A percentile compares a stretch with the other conserved stretches of the same genome.
These are phyloP conservation scores for Naso thynnoides DNA, from an alignment of 2,797 vertebrate genomes.

Conservation along the genomic window DNA sequence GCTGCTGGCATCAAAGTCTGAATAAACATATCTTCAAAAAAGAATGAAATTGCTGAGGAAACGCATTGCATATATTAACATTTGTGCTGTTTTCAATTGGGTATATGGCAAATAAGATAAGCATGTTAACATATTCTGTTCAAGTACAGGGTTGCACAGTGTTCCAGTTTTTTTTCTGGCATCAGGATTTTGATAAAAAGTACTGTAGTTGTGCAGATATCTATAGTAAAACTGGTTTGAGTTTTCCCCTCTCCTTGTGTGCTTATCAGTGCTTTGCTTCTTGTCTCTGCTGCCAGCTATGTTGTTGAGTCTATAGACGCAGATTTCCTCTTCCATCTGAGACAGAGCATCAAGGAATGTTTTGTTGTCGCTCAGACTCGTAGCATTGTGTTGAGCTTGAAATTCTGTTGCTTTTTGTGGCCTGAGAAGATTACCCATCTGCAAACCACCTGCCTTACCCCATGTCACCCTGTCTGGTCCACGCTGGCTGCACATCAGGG, in stretches of 20 bases:
- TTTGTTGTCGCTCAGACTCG: constrained; percentile 44
- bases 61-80: no score
- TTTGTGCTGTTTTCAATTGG: no score
- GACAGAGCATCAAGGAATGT: constrained; percentile 60
- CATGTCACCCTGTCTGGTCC: constrained; percentile 39
- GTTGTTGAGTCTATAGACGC: constrained; percentile 50
- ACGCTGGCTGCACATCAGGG: constrained; percentile 50
- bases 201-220: neutral
- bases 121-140: neutral
- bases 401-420: constrained; percentile 36
- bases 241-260: constrained; percentile 11
- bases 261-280: constrained; percentile 45
- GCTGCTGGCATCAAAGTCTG: no score
- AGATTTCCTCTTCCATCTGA: constrained; percentile 51
- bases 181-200: neutral
- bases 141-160: neutral
- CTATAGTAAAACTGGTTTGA: neutral
- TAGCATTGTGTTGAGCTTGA: constrained; percentile 25
- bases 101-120: neutral
- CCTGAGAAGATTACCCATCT: constrained; percentile 58
- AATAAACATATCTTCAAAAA: no score
- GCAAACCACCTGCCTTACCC: constrained; percentile 69
- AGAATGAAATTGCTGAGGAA: no score
- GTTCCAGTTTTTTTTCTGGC: neutral
- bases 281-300: constrained; percentile 40